Evolutionary conservation across 2,797 vertebrate species (phyloP), one percentile per base, ranked within the genome.

Genomic region (Crenichthys baileyi): DNA sequence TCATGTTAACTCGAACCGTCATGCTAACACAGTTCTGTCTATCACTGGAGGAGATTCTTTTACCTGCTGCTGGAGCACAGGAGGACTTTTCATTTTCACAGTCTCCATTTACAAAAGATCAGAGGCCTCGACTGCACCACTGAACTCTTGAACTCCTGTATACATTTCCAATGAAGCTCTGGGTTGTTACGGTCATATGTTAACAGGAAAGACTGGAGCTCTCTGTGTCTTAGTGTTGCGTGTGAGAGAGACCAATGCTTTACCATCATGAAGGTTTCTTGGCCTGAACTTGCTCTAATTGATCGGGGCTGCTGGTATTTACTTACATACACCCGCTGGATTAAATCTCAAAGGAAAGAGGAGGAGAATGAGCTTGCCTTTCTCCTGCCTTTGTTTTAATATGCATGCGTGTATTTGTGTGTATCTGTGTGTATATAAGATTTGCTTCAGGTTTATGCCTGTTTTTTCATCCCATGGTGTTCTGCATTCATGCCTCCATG

Each of bases 271-370:
- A 89, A 87, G 84, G 81, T 85, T 92, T 91, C 90, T 91, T 90
- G 91, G 87, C 90, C 85, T 36, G 41, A 79, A 70, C 78, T 80
- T 58, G 87, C 80, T 90, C 84, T 92, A 94, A 93, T 93, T 94
- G 93, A 94, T 91, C 87, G 90, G 85, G 89, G 91, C 87, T 90
- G 86, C 89, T 92, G 90, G 90, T 92, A 90, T 93, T 91, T 92
- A 92, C 90, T 91, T 93, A 89, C 89, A 85, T 92, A 92, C 87
- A 90, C 87, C 41, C 79, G 85, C 80, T 76, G 86, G 91, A 91
- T 93, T 93, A 88, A 88, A 90, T 93, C 91, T 94, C 89, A 90
- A 88, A 92, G 92, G 88, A 80, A 86, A 83, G 77, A 56, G 79
- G 76, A 85, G 81, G 78, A 81, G 79, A 88, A 83, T 74, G 79